Conservation (phyloP, 2,113 vertebrate genomes). For the Chaenocephalus aceratus region DNA sequence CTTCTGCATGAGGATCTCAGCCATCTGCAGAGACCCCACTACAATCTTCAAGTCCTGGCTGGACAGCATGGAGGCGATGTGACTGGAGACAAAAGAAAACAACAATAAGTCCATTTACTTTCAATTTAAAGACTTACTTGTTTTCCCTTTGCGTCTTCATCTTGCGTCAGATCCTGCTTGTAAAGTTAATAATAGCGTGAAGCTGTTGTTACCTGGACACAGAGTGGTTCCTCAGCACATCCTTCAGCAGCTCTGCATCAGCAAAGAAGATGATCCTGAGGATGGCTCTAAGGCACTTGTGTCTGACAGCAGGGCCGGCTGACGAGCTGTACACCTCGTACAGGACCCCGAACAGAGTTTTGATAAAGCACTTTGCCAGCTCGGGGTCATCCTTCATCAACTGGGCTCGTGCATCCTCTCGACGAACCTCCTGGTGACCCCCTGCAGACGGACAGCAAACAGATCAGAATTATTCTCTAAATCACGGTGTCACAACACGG, state of each 20-base stretch:
- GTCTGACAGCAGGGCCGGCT: slow-evolving; percentile 98
- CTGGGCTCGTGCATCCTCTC: slow-evolving; percentile 97
- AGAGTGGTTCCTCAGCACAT: slow-evolving; percentile 98
- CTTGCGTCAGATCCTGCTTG: too few species aligned
- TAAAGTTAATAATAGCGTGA: too few species aligned
- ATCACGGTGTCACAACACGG: too few species aligned
- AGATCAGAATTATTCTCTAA: background rate
- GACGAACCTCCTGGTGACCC: slow-evolving; percentile 94
- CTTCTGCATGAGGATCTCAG: slow-evolving; percentile 99
- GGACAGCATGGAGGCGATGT: slow-evolving; percentile 99
- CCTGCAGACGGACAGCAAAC: slow-evolving; percentile 74
- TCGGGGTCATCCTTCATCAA: slow-evolving; percentile 99
- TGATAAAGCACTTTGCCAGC: slow-evolving; percentile 98
- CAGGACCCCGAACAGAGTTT: slow-evolving; percentile 98
- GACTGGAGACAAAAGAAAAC: slow-evolving; percentile 85
- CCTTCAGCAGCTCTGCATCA: slow-evolving; percentile 98
- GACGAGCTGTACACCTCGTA: slow-evolving; percentile 99
- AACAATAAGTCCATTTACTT: slow-evolving; percentile 7
- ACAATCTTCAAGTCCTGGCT: slow-evolving; percentile 99
- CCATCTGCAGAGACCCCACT: slow-evolving; percentile 99
- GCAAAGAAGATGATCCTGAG: slow-evolving; percentile 99
- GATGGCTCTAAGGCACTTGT: slow-evolving; percentile 99
- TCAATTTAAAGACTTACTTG: background rate
- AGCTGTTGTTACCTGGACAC: slow-evolving; percentile 91
- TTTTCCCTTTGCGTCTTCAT: too few species aligned